Evolutionary conservation across 2,888 invertebrate genomes (phyloP).

Genomic region (Folsomia candida): DNA sequence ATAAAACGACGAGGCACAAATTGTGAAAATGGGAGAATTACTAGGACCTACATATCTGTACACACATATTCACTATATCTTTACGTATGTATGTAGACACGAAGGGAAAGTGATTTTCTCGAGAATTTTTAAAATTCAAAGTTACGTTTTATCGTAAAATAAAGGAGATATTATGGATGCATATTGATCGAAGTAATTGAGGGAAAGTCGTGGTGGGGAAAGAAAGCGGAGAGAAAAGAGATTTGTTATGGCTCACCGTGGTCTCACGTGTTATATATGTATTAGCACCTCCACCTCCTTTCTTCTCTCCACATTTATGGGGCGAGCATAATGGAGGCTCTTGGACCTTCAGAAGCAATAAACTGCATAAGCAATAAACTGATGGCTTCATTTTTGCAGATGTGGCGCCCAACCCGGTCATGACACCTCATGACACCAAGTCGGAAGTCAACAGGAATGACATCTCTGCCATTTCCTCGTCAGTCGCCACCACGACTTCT

Average conservation of each 20-base stretch:
- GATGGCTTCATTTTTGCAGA: slow-evolving; percentile 42
- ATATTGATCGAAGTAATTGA: too few species aligned
- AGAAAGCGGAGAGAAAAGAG: background rate
- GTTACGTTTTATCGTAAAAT: too few species aligned
- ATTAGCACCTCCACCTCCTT: background rate
- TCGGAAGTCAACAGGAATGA: slow-evolving; percentile 39
- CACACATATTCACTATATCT: too few species aligned
- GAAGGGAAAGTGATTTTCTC: background rate
- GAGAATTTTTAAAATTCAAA: background rate
- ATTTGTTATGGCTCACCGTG: too few species aligned
- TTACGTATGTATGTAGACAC: too few species aligned
- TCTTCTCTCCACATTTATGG: slow-evolving; percentile 1
- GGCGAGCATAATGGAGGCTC: slow-evolving; percentile 9
- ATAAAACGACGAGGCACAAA: background rate
- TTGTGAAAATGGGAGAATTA: too few species aligned
- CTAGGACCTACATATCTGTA: too few species aligned
- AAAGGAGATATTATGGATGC: too few species aligned
- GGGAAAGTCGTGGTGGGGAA: too few species aligned
- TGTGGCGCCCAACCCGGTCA: slow-evolving; percentile 41
- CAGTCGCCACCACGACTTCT: background rate
- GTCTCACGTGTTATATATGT: too few species aligned
- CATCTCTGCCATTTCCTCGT: slow-evolving; percentile 34
- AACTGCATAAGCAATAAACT: slow-evolving; percentile 33
- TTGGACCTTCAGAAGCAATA: slow-evolving; percentile 22
- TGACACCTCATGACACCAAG: slow-evolving; percentile 42